These are phyloP conservation scores for Scaptomyza reducta DNA, from an alignment of 2,888 invertebrate genomes.

Conservation along the genomic window DNA sequence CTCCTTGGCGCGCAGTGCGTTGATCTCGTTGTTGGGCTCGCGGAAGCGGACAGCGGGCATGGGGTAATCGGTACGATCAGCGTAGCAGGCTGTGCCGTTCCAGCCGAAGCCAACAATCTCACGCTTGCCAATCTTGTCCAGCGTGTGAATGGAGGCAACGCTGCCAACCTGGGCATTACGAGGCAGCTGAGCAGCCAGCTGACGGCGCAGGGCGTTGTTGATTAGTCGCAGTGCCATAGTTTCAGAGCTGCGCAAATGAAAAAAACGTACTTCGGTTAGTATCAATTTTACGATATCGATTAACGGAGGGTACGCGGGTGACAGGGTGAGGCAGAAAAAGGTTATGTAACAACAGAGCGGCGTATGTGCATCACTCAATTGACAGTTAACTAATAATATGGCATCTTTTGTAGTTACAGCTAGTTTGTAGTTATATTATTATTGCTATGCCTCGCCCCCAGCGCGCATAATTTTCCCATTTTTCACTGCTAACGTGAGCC, in stretches of 20 bases:
- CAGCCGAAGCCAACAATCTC: constrained; percentile 96
- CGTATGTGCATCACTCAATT: constrained; percentile 26
- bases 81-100: constrained; percentile 92
- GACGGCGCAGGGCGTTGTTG: constrained; percentile 76
- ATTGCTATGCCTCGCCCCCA: constrained; percentile 3
- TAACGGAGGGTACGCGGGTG: constrained; percentile 19
- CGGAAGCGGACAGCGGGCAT: constrained; percentile 94
- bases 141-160: constrained; percentile 80
- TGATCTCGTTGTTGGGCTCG: constrained; percentile 90
- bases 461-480: constrained; percentile 42
- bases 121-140: constrained; percentile 89
- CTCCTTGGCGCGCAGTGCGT: constrained; percentile 94
- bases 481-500: constrained; percentile 37
- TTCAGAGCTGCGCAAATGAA: constrained; percentile 40
- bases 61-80: constrained; percentile 92
- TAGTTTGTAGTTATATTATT: constrained; percentile 4
- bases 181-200: constrained; percentile 73
- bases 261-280: not conserved
- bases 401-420: not conserved
- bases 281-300: not conserved
- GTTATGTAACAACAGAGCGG: constrained; percentile 58
- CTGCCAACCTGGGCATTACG: constrained; percentile 76
- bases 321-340: constrained; percentile 42
- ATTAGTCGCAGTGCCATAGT: constrained; percentile 82
- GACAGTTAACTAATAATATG: constrained; percentile 8